Evolutionary conservation across 2,888 invertebrate genomes (phyloP).

Genomic region (Emmelina monodactyla): DNA sequence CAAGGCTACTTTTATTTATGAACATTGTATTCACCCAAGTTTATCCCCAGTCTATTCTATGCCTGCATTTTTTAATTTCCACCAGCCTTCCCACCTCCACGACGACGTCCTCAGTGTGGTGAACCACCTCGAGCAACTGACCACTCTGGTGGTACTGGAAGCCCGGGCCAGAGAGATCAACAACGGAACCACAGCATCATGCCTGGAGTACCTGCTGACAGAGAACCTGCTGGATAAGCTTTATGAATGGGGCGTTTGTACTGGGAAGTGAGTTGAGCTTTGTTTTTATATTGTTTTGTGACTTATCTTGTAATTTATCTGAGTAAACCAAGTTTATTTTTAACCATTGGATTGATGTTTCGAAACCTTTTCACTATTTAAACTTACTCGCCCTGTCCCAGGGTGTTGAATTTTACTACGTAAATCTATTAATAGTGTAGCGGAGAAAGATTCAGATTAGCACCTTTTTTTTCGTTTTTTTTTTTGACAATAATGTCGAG

Average conservation of each 20-base stretch:
- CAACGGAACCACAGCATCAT: slow-evolving; percentile 55
- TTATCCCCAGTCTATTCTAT: neutral
- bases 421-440: no score
- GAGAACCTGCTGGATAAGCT: slow-evolving; percentile 88
- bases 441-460: no score
- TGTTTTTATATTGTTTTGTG: no score
- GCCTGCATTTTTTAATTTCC: slow-evolving; percentile 5
- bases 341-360: neutral
- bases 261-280: slow-evolving; percentile 72
- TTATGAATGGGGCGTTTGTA: slow-evolving; percentile 84
- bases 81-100: slow-evolving; percentile 60
- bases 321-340: neutral
- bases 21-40: no score
- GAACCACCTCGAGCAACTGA: slow-evolving; percentile 91
- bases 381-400: no score
- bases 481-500: no score
- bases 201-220: slow-evolving; percentile 82
- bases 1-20: no score
- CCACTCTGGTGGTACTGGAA: slow-evolving; percentile 83
- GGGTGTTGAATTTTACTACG: no score
- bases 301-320: no score
- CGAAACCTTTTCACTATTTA: no score
- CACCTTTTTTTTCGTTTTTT: no score
- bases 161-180: slow-evolving; percentile 68
- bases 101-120: slow-evolving; percentile 92